Base-by-base conservation (phyloP, 2,113 vertebrate species). In the Paratilapia polleni region DNA sequence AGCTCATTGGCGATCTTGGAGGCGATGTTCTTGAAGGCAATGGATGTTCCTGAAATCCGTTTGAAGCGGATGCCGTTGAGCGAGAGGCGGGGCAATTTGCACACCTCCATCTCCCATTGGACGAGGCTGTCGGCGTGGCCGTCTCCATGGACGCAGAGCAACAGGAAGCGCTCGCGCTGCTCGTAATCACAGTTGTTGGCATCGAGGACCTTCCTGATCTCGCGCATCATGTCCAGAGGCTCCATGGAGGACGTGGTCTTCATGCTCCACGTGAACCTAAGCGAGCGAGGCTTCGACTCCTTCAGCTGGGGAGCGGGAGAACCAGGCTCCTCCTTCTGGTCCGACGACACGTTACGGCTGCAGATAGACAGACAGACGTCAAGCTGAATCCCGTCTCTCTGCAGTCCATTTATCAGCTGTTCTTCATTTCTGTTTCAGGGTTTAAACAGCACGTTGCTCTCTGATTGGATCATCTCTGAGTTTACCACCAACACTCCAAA, bases 21-120 rank as follows among this genome's bases (percentile, higher is more conserved):
- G 78, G 97, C 97, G 92, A 98, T 97, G 96, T 98, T 98, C 93
- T 98, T 98, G 94, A 98, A 98, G 88, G 97, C 97, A 1, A 98
- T 97, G 77, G 97, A 98, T 7, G 97, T 98, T 64, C 97, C 97
- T 1, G 97, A 98, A 95, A 98, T 98, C 81, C 97, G 94, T 89
- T 98, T 98, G 92, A 98, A 98, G 62, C 97, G 97, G 49, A 98
- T 97, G 12, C 97, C 97, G 0, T 98, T 98, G 78, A 98, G 97
- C 0, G 97, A 98, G 87, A 98, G 95, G 22, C 97, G 97, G 0
- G 97, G 97, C 92, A 98, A 87, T 88, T 98, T 98, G 95, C 97
- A 98, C 70, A 98, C 97, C 75, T 98, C 97, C 96, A 98, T 98
- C 94, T 98, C 97, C 97, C 97, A 98, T 88, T 97, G 97, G 82